Evolutionary conservation across 2,797 vertebrate species (phyloP).

Genomic region (Holocentrus rufus): DNA sequence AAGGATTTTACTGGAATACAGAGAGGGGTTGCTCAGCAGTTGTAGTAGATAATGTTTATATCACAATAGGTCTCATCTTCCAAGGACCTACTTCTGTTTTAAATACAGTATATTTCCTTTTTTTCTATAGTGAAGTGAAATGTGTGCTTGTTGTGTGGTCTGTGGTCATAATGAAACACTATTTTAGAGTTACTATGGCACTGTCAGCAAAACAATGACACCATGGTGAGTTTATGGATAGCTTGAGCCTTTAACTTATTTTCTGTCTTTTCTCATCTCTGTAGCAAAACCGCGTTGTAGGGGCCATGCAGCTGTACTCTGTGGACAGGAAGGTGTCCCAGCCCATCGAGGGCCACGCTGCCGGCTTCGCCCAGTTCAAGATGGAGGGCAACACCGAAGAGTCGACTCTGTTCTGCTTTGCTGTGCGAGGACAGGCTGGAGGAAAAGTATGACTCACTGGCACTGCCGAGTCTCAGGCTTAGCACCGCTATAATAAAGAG

Average conservation of each 20-base stretch:
- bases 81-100: too few species aligned
- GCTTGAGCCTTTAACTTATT: background rate
- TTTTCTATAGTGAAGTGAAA: too few species aligned
- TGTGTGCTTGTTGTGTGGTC: too few species aligned
- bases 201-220: too few species aligned
- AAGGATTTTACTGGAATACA: too few species aligned
- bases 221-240: background rate
- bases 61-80: too few species aligned
- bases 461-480: background rate
- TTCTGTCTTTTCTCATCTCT: conserved; percentile 39
- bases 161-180: too few species aligned
- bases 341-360: conserved; percentile 97
- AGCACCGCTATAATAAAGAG: background rate
- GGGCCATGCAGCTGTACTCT: conserved; percentile 99
- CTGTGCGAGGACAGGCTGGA: conserved; percentile 96
- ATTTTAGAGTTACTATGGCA: too few species aligned
- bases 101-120: too few species aligned
- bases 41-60: too few species aligned
- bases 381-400: conserved; percentile 98
- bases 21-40: too few species aligned
- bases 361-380: conserved; percentile 98
- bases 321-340: conserved; percentile 98
- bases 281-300: conserved; percentile 99
- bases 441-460: conserved; percentile 87
- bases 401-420: conserved; percentile 98